A percentile compares a stretch with the other conserved stretches of the same genome.
These are phyloP conservation scores for Eunapius fragilis DNA, from an alignment of 37 sponge, comb jelly and placozoan genomes.

Conservation along the genomic window DNA sequence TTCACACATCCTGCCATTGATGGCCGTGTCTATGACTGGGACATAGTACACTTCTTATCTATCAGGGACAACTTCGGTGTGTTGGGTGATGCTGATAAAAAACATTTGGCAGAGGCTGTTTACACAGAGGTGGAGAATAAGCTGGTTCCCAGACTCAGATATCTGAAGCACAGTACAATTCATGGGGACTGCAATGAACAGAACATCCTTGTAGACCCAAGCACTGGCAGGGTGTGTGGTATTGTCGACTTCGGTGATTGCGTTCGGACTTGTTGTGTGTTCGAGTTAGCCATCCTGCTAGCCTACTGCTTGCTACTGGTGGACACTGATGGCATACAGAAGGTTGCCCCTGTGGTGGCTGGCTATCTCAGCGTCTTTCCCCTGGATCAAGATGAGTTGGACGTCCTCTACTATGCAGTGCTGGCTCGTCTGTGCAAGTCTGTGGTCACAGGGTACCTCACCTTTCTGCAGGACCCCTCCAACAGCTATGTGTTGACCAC, in stretches of 20 bases:
- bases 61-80: background rate
- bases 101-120: conserved; percentile 25
- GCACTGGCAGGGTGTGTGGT: conserved; percentile 5
- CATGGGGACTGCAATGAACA: conserved; percentile 46
- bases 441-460: conserved; percentile 18
- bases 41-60: conserved; percentile 21
- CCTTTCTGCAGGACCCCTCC: conserved; percentile 28
- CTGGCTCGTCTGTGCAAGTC: conserved; percentile 43
- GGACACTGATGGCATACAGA: conserved; percentile 15
- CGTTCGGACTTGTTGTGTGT: conserved; percentile 26
- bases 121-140: background rate
- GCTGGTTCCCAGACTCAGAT: conserved; percentile 28
- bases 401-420: conserved; percentile 37
- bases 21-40: conserved; percentile 14
- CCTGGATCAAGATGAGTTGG: conserved; percentile 31
- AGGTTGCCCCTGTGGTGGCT: conserved; percentile 14
- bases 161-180: conserved; percentile 19
- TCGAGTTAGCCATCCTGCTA: conserved; percentile 41
- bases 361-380: conserved; percentile 30
- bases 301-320: conserved; percentile 18
- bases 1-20: conserved; percentile 14
- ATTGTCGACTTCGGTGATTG: conserved; percentile 43
- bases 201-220: conserved; percentile 20
- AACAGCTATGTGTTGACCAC: conserved; percentile 48
- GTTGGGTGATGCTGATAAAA: background rate